Base-by-base conservation (phyloP, 2,113 vertebrate genomes). In the Oophaga pumilio region DNA sequence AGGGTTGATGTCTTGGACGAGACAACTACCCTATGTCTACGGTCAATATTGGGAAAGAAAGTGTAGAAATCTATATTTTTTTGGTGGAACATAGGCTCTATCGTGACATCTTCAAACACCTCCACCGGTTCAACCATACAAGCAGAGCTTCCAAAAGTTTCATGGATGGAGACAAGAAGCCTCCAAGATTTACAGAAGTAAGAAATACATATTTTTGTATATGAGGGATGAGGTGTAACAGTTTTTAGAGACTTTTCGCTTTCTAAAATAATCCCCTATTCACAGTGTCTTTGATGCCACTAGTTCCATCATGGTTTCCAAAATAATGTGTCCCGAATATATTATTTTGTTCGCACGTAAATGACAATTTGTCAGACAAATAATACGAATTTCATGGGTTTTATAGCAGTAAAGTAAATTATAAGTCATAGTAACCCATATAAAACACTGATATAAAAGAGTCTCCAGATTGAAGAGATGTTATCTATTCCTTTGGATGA, bases 391-490 rank as follows among this genome's bases (percentile, higher is more conserved):
- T 49, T 82, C 13, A 64, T 66, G 22, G 43, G 57, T 28, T 52
- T 78, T 52, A n/a, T 82, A 24, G 33, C 60, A 64, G 43, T 11
- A 82, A 24, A 22, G 20, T 82, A 6, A 64, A 33, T 59, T n/a
- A n/a, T 66, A 64, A 62, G 64, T 81, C n/a, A 43, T 13, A 43
- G 60, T 60, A 56, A 62, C 3, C 2, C 78, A 33, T 80, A 13
- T 79, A 62, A 81, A 81, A 81, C 49, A 43, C 18, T 81, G 79
- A 64, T 50, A 64, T 82, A 59, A 82, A n/a, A 82, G 59, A 18
- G 33, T 10, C 77, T 24, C 10, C 26, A 12, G 26, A 62, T 15
- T 43, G 71, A 15, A 79, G 8, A 78, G 76, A 78, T 18, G 5
- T 53, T 77, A n/a, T 57, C 50, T 24, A 56, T 20, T 26, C 14